Percentiles rank a stretch among this genome's conserved stretches.
phyloP scores from a whole-genome alignment of 2,113 vertebrate genomes.

The Engraulis encrasicolus region DNA sequence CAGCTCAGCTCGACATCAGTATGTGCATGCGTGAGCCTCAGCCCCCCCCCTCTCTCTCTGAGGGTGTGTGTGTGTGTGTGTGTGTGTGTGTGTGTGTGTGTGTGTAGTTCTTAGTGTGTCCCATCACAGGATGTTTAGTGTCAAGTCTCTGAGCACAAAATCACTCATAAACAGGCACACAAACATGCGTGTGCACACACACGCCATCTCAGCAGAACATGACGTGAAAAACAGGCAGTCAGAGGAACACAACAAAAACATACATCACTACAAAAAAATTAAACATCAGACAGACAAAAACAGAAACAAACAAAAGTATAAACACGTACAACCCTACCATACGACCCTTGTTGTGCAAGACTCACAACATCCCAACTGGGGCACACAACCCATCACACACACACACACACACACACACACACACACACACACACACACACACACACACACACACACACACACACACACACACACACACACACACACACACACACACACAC shows the following conservation, averaged over 20 bases:
- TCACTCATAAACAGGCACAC: not conserved
- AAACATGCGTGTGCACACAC: not conserved
- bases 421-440: constrained; percentile 16
- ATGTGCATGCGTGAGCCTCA: constrained; percentile 13
- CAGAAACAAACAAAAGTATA: not conserved
- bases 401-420: not conserved
- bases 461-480: not conserved
- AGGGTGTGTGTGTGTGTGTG: constrained; percentile 26
- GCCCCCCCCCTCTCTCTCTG: too few relatives aligned
- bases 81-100: constrained; percentile 46
- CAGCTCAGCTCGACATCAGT: constrained; percentile 13
- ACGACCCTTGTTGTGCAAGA: too few relatives aligned
- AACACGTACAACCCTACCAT: not conserved
- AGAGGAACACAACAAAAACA: not conserved
- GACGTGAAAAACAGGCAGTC: constrained; percentile 60
- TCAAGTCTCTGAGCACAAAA: constrained; percentile 17
- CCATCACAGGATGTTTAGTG: constrained; percentile 63
- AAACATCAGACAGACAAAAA: not conserved
- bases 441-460: constrained; percentile 38
- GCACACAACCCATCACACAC: too few relatives aligned
- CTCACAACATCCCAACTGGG: too few relatives aligned
- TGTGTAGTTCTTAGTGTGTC: not conserved
- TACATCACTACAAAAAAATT: not conserved
- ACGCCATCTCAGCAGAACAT: not conserved
- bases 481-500: constrained; percentile 28